Evolutionary conservation across 2,888 invertebrate species (phyloP).

Genomic region (Tromatobia lineatoria): DNA sequence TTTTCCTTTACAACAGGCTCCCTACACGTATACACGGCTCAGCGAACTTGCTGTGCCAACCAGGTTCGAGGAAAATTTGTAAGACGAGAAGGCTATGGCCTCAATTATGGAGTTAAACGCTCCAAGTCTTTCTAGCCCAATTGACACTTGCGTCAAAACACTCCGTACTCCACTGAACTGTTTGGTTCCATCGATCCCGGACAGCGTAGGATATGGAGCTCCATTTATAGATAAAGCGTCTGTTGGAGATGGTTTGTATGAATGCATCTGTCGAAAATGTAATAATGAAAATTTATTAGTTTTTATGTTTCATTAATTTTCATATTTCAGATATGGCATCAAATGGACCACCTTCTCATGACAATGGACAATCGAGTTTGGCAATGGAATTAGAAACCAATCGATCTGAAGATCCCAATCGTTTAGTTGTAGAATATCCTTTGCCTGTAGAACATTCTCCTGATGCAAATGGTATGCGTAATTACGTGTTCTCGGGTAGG

Average conservation of each 20-base stretch:
- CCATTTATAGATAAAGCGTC: background rate
- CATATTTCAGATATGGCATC: background rate
- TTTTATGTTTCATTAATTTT: background rate
- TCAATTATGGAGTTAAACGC: background rate
- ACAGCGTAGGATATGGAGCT: background rate
- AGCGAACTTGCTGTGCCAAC: slow-evolving; percentile 10
- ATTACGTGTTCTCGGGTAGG: too few species aligned
- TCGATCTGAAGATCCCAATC: background rate
- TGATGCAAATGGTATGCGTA: background rate
- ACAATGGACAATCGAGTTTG: background rate
- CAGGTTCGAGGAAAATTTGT: background rate
- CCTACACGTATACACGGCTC: slow-evolving; percentile 17
- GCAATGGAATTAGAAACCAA: background rate
- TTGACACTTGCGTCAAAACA: background rate
- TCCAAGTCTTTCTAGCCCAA: background rate
- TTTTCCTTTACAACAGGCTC: slow-evolving; percentile 20
- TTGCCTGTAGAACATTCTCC: background rate
- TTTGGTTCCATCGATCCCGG: background rate
- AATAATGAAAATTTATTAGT: background rate
- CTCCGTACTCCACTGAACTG: background rate
- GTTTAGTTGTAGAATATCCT: background rate
- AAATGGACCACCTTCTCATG: background rate
- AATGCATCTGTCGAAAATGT: background rate
- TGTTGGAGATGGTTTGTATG: background rate
- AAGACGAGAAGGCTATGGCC: background rate